A percentile compares a stretch with the other conserved stretches of the same genome.
phyloP scores from a whole-genome alignment of 2,113 vertebrate genomes.

The Mixornis gularis region DNA sequence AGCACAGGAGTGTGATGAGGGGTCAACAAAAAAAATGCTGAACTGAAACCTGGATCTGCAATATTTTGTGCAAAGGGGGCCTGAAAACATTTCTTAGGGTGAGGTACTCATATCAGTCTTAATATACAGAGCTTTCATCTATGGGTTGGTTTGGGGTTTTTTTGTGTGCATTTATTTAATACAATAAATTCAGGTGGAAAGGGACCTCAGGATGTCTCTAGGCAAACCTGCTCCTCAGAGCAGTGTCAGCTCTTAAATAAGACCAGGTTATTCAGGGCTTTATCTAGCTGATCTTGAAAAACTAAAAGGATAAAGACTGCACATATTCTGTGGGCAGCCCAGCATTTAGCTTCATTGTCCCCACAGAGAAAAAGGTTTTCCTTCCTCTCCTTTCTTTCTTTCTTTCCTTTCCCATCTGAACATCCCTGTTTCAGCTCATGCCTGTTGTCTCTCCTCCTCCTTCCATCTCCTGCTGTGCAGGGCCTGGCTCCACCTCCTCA shows the following conservation, averaged over 20 bases:
- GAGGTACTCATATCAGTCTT: neutral
- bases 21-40: neutral
- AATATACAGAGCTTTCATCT: neutral
- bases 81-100: neutral
- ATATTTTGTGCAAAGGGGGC: neutral
- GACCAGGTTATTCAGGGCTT: neutral
- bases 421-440: neutral
- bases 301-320: neutral
- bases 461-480: neutral
- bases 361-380: neutral
- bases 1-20: neutral
- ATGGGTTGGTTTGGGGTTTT: rapidly evolving
- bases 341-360: neutral
- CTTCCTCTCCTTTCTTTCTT: neutral
- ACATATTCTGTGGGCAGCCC: neutral
- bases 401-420: neutral
- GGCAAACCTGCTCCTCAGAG: neutral
- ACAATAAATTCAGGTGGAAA: neutral
- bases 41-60: neutral
- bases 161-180: neutral
- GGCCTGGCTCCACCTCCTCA: neutral
- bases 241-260: neutral
- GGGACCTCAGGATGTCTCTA: neutral
- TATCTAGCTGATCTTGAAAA: neutral
- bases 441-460: neutral